Conservation (phyloP, 2,797 vertebrate species). For the Hybognathus amarus region DNA sequence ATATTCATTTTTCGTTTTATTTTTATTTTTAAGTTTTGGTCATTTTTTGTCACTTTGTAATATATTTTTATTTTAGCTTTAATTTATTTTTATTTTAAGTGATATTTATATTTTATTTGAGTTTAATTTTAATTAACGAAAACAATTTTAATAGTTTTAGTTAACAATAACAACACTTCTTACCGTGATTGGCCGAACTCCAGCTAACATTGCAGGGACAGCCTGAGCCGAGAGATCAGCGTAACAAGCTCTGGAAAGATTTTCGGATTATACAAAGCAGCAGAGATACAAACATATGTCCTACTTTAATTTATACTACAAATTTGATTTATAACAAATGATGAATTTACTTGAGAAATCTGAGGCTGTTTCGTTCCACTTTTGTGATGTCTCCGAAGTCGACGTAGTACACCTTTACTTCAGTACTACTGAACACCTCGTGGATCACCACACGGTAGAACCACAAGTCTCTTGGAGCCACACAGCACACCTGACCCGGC, state of each 20-base stretch:
- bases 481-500: slow-evolving; percentile 89
- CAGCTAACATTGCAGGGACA: slow-evolving; percentile 85
- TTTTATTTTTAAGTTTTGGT: too few species aligned
- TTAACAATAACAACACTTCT: slow-evolving; percentile 48
- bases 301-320: background rate
- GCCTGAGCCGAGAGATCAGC: slow-evolving; percentile 90
- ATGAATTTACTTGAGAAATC: slow-evolving; percentile 90
- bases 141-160: background rate
- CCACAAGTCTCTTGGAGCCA: slow-evolving; percentile 80
- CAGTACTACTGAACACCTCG: slow-evolving; percentile 73
- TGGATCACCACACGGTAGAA: slow-evolving; percentile 92
- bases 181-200: slow-evolving; percentile 81
- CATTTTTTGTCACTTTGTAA: too few species aligned
- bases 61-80: too few species aligned
- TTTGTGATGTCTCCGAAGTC: slow-evolving; percentile 84
- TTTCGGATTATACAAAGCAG: background rate
- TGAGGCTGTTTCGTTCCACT: slow-evolving; percentile 80
- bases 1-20: too few species aligned
- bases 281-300: background rate
- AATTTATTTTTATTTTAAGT: background rate
- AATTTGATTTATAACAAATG: background rate
- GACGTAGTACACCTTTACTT: slow-evolving; percentile 88
- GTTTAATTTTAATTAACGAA: background rate
- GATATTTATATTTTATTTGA: background rate
- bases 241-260: slow-evolving; percentile 81